Evolutionary conservation across 2,797 vertebrate genomes (phyloP), one percentile per base, ranked within the genome.

Genomic region (Sylvia borin): DNA sequence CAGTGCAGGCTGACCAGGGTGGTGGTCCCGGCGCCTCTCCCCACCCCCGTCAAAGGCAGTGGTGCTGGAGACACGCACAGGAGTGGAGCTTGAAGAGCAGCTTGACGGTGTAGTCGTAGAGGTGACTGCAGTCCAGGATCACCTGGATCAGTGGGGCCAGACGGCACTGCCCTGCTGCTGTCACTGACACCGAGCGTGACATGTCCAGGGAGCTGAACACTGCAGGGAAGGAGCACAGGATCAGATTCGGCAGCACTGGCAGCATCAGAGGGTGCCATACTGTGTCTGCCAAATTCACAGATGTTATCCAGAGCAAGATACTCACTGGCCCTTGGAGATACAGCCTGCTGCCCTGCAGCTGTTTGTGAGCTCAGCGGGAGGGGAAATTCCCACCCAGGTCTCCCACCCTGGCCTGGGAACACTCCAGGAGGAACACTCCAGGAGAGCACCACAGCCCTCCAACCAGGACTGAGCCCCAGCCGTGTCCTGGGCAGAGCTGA

Each of bases 31-130:
- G n/a, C 9, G 22, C 40, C 16, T 36, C 73, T 16, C 26, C 22
- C 5, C 5, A 15, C 34, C 25, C 18, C 3, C 0, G 0, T 32
- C 47, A 2, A 2, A 58, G 40, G 34, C 2, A 9, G 31, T 5
- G 21, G 24, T 1, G 1, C 10, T 5, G 19, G 6, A 32, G 58
- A 40, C 84, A 99, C 99, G 99, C 96, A 99, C 99, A 99, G 93
- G 99, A 99, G 95, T 99, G 99, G 42, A 99, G 99, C 95, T 99
- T 99, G 97, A 99, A 99, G 94, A 99, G 99, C 75, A 99, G 98
- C 96, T 99, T 99, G 96, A 99, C 99, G 0, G 98, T 99, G 97
- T 99, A 99, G 97, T 99, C 99, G 0, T 99, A 99, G 94, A 99
- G 98, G 95, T 99, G 99, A 98, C 99, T 99, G 97, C 98, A 98